These are phyloP conservation scores for Numenius phaeopus DNA, from an alignment of 2,797 vertebrate species.

Conservation along the genomic window DNA sequence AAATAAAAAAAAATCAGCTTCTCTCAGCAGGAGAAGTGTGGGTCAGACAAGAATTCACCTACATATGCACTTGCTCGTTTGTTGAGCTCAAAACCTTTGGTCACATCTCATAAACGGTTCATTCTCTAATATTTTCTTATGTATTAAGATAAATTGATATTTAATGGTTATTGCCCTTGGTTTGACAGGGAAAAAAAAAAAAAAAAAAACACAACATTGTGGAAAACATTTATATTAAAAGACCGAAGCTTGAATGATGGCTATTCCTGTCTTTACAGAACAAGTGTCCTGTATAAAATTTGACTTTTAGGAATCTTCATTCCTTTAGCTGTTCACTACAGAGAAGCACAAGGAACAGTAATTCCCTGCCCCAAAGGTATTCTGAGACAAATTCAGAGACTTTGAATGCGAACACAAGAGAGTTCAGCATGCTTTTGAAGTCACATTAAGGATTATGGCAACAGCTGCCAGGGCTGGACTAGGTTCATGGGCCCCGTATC, in stretches of 20 bases:
- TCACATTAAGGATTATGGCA: not conserved
- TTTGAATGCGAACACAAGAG: not conserved
- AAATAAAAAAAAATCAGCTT: not conserved
- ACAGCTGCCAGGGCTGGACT: not conserved
- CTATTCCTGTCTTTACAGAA: not conserved
- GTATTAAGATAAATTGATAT: not conserved
- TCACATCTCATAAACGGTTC: not conserved
- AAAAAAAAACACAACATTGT: fast-evolving
- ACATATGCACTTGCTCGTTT: not conserved
- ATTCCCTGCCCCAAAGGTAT: not conserved
- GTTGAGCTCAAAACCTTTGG: not conserved
- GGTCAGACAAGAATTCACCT: not conserved
- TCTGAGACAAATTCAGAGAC: not conserved
- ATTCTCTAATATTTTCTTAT: not conserved
- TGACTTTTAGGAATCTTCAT: not conserved
- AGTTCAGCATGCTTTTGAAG: not conserved
- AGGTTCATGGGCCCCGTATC: not conserved
- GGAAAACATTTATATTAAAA: not conserved
- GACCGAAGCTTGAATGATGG: not conserved
- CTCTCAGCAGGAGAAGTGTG: not conserved
- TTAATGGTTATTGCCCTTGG: not conserved
- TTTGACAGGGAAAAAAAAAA: not conserved
- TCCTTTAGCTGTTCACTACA: not conserved
- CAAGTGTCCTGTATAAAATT: not conserved
- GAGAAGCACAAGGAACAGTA: not conserved